Base-by-base conservation (phyloP, 2,797 vertebrate genomes). In the Chelon labrosus region DNA sequence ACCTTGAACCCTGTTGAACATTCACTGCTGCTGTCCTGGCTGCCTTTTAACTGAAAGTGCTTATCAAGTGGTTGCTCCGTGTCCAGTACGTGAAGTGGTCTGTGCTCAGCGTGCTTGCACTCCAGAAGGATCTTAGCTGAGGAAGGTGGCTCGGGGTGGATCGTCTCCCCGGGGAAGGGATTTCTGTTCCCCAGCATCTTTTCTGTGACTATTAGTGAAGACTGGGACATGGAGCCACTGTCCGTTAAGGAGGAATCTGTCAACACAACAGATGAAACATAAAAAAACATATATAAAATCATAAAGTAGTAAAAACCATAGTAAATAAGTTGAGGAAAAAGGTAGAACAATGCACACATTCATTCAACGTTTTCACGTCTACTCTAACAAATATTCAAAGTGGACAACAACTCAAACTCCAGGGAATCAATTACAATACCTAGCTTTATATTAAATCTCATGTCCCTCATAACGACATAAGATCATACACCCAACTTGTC, bases 181-280 rank as follows among this genome's bases (percentile, higher is more conserved):
- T 96, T 97, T 73, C 95, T 95, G 87, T 96, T 97, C 67, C 95
- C 93, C 57, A 96, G 94, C 65, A 98, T 94, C 88, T 97, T 97
- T 83, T 98, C 97, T 78, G 96, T 94, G 85, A 95, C 96, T 73
- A 95, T 94, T 70, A 97, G 90, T 14, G 97, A 98, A 25, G 98
- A 97, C 76, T 97, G 97, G 55, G 95, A 96, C 90, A 96, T 94
- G 75, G 97, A 96, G 92, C 95, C 96, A 85, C 96, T 96, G 64
- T 99, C 98, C 44, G 96, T 97, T 89, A 98, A 79, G 53, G 97
- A 96, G 78, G 97, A 97, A 95, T 99, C 98, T 99, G 85, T 58
- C 63, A 44, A 93, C 88, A 17, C 3, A 78, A 66, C 39, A 78
- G 1, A 86, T 16, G 50, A 80, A 6, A 58, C 3, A 27, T 3